These are phyloP conservation scores for Unio pictorum DNA, from an alignment of 2,888 invertebrate genomes.

Conservation along the genomic window DNA sequence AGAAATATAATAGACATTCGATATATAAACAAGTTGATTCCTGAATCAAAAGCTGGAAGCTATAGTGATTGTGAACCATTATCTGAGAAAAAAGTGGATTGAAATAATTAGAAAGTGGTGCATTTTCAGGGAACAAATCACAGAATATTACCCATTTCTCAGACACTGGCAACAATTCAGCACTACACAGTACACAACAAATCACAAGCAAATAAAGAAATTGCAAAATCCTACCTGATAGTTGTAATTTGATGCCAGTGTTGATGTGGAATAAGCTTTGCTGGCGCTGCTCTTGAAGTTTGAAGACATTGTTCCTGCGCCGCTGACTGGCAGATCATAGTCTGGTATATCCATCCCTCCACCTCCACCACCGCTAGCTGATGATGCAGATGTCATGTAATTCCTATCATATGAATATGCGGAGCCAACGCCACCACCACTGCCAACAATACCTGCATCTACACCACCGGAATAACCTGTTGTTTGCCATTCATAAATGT, in stretches of 20 bases:
- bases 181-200: constrained; percentile 1
- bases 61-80: no score
- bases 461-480: constrained; percentile 4
- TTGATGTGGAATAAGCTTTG: constrained; percentile 38
- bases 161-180: not conserved
- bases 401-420: not conserved
- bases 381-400: constrained; percentile 9
- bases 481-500: no score
- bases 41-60: no score
- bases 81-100: no score
- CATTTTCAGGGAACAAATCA: not conserved
- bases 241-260: constrained; percentile 53
- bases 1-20: no score
- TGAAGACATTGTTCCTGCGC: not conserved
- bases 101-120: no score
- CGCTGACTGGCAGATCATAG: constrained; percentile 28
- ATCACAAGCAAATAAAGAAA: not conserved
- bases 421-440: constrained; percentile 14
- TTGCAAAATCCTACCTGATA: constrained; percentile 35
- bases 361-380: not conserved
- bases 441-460: constrained; percentile 13
- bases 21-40: no score
- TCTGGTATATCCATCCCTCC: constrained; percentile 25
- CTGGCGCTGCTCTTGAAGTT: constrained; percentile 18
- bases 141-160: constrained; percentile 8